Evolutionary conservation across 2,888 invertebrate genomes (phyloP), one percentile per base, ranked within the genome.

Genomic region (Girardia tigrina): DNA sequence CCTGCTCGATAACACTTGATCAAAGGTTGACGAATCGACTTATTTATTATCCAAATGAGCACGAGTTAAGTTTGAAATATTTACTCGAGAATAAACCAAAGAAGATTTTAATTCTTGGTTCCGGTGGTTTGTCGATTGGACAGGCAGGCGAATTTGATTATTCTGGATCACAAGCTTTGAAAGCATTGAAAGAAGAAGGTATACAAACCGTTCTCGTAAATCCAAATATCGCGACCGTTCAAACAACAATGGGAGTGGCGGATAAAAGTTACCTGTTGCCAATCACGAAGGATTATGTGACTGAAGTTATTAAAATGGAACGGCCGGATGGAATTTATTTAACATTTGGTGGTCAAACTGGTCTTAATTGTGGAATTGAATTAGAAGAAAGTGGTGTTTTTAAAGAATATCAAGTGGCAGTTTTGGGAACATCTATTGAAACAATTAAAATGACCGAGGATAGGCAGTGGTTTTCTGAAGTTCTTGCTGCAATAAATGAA

Each of bases 101-200:
- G 75, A 84, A 89, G 85, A 89, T 97, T 75, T 85, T 92, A 75
- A 89, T 98, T 80, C 85, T 98, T 28, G 94, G 94, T 0, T 93
- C 93, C 0, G 94, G 94, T 12, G 94, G 94, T 0, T 86, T 94
- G 23, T 92, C 92, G n/a, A 94, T 99, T 79, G 98, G 98, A 2
- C 97, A 98, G 86, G 98, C 97, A 1, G 97, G 97, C 1, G 97
- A 98, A 86, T 98, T 98, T 83, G 98, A 98, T 85, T 98, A 98
- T 85, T 97, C 95, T 0, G 97, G 98, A 0, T 94, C 95, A 0
- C 97, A 97, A 84, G 87, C 87, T 0, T 92, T 98, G 71, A 98
- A 98, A 86, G 98, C 98, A 0, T 86, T 99, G 82, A 89, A 90
- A 79, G 98, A 99, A 85, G 93, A 94, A 84, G 90, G 90, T 78